These are phyloP conservation scores for Okapia johnstoni DNA, from an alignment of 2,113 vertebrate genomes.

Conservation along the genomic window DNA sequence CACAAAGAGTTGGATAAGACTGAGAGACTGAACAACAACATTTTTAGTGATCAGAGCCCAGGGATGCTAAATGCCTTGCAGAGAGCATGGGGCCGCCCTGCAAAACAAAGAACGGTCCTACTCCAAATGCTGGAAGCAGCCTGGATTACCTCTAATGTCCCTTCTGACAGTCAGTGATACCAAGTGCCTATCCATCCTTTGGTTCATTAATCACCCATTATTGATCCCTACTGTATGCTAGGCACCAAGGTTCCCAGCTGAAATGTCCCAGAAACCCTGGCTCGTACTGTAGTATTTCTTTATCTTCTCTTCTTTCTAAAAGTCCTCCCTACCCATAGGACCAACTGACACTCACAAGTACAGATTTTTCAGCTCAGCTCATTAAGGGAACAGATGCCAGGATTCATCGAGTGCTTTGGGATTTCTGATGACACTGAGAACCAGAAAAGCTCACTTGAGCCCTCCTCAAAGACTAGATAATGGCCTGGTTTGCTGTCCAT, in stretches of 20 bases:
- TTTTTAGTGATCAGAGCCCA: not conserved
- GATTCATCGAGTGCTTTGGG: not conserved
- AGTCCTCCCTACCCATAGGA: not conserved
- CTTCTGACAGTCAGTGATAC: not conserved
- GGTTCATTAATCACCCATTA: not conserved
- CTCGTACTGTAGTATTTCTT: not conserved
- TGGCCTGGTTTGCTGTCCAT: not conserved
- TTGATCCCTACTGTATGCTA: not conserved
- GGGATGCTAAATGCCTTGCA: not conserved
- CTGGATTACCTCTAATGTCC: not conserved
- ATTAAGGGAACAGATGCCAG: not conserved
- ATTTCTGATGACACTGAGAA: slow-evolving; percentile 7
- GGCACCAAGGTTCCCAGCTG: not conserved
- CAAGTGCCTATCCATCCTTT: not conserved
- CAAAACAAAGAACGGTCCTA: not conserved
- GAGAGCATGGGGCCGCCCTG: not conserved
- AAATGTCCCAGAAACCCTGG: not conserved
- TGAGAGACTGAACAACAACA: not conserved
- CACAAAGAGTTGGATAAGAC: not conserved
- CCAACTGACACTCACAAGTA: not conserved
- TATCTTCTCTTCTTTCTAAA: not conserved
- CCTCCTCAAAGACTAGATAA: not conserved
- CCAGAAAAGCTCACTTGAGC: not conserved
- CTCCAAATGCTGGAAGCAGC: not conserved
- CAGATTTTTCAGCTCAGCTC: not conserved